A percentile compares a stretch with the other conserved stretches of the same genome.
phyloP scores from a whole-genome alignment of 2,113 vertebrate species.

The Corynorhinus townsendii region DNA sequence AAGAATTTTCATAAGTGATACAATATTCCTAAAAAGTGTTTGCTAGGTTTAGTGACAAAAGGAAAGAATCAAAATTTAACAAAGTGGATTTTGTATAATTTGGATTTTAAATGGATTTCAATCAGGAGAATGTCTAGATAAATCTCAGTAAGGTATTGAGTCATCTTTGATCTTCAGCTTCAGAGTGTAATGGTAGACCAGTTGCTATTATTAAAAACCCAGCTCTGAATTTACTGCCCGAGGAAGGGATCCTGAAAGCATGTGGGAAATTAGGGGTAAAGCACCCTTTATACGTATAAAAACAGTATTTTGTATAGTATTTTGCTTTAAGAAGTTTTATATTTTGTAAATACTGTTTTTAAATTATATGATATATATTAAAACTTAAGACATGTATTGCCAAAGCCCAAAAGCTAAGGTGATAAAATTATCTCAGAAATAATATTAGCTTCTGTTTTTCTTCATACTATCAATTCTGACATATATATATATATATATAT shows the following conservation, averaged over 20 bases:
- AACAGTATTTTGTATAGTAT: slow-evolving; percentile 74
- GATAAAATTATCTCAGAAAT: slow-evolving; percentile 66
- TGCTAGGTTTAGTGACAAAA: neutral
- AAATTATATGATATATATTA: slow-evolving; percentile 82
- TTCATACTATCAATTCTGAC: slow-evolving; percentile 31
- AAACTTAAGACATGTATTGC: slow-evolving; percentile 58
- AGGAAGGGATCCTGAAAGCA: neutral
- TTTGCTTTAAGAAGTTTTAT: slow-evolving; percentile 81
- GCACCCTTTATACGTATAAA: slow-evolving; percentile 74
- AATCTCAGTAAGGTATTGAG: neutral
- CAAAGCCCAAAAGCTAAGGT: slow-evolving; percentile 51
- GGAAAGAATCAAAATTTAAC: neutral
- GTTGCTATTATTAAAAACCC: neutral
- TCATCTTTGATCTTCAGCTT: neutral
- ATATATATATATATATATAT: slow-evolving; percentile 42
- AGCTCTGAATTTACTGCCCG: neutral
- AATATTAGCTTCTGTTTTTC: slow-evolving; percentile 58
- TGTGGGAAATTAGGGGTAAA: neutral
- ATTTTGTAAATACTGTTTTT: slow-evolving; percentile 87
- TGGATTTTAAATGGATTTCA: slow-evolving; percentile 55
- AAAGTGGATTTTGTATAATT: neutral
- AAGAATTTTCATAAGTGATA: neutral
- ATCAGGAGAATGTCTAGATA: neutral
- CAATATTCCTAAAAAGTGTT: neutral
- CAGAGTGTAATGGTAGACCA: neutral